Percentiles rank a stretch among this genome's conserved stretches.
Conservation (phyloP, 1,140 invertebrate species). For the Conus betulinus region DNA sequence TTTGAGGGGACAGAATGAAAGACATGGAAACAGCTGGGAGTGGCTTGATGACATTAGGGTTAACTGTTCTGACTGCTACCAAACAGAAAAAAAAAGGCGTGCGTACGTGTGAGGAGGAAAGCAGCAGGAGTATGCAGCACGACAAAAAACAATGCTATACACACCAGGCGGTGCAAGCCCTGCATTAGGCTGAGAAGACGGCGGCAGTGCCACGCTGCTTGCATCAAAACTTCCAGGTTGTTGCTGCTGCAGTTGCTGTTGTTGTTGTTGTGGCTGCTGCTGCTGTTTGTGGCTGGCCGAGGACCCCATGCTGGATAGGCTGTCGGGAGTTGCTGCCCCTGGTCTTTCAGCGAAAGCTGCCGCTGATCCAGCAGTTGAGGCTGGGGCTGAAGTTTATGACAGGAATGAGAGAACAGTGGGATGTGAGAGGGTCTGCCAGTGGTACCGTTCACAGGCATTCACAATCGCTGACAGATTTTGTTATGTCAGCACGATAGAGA, state of each 20-base stretch:
- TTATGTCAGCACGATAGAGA: no score
- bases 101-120: no score
- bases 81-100: no score
- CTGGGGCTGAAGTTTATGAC: neutral
- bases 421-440: no score
- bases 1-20: no score
- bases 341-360: neutral
- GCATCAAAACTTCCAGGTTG: neutral
- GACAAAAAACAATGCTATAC: neutral
- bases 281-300: conserved; percentile 55
- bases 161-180: neutral
- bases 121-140: no score
- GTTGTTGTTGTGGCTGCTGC: conserved; percentile 55
- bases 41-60: no score
- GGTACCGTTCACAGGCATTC: no score
- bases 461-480: no score
- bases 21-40: no score
- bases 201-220: neutral
- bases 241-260: conserved; percentile 40
- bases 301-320: conserved; percentile 69
- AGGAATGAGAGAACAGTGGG: neutral
- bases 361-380: neutral
- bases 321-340: conserved; percentile 68
- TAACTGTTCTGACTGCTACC: no score
- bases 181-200: neutral